These are phyloP conservation scores for Prionailurus bengalensis DNA, from an alignment of 2,113 vertebrate species.

Conservation along the genomic window DNA sequence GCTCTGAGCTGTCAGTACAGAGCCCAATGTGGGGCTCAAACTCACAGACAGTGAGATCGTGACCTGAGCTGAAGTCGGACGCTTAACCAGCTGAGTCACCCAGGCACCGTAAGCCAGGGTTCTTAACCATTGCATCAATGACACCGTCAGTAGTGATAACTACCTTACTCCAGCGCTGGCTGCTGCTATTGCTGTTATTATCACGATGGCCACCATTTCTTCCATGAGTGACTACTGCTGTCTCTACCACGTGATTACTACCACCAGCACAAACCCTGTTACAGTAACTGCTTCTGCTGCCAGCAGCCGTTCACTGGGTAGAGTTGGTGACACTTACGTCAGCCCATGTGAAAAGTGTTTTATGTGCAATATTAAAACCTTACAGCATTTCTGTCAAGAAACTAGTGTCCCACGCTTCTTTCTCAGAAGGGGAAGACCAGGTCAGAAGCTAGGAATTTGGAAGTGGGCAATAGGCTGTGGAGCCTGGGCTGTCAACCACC, in stretches of 20 bases:
- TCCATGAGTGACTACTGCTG: not conserved
- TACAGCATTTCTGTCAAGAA: not conserved
- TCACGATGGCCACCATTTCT: not conserved
- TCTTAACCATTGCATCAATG: not conserved
- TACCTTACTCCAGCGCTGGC: not conserved
- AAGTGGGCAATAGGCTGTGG: not conserved
- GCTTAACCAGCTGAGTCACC: too few species aligned
- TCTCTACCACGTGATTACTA: accelerated
- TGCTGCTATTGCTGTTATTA: not conserved
- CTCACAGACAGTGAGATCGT: too few species aligned
- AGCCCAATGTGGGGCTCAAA: too few species aligned
- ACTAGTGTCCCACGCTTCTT: not conserved
- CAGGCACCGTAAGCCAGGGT: too few species aligned
- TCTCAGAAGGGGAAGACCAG: not conserved
- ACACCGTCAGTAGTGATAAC: not conserved
- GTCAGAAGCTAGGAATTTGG: not conserved
- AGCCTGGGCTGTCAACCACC: not conserved
- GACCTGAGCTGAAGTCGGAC: too few species aligned
- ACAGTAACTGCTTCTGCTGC: accelerated
- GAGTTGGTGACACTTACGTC: not conserved
- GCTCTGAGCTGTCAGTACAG: too few species aligned
- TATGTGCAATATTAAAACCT: not conserved
- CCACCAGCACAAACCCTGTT: too few species aligned
- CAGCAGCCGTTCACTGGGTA: not conserved
- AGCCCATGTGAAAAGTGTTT: not conserved